A percentile compares a stretch with the other conserved stretches of the same genome.
These are phyloP conservation scores for Panulirus ornatus DNA, from an alignment of 1,140 invertebrate genomes.

Conservation along the genomic window DNA sequence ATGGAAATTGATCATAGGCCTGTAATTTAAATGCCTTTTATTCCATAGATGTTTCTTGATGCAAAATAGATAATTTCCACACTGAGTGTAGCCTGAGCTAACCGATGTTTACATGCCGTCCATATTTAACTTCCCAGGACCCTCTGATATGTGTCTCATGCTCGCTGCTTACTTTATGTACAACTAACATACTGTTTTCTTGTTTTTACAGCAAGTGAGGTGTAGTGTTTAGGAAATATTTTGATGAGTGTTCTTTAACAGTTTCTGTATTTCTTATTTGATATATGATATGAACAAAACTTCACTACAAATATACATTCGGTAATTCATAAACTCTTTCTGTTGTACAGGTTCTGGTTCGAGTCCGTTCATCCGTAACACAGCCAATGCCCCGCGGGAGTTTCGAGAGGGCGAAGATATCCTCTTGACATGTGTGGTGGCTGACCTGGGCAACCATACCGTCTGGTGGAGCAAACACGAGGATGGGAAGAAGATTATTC, in stretches of 20 bases:
- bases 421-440: constrained; percentile 86
- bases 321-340: too few species aligned
- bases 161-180: neutral
- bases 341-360: neutral
- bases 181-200: neutral
- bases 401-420: constrained; percentile 84
- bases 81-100: too few species aligned
- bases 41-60: too few species aligned
- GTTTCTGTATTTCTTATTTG: too few species aligned
- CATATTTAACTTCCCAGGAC: too few species aligned
- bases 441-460: constrained; percentile 83
- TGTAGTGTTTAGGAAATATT: neutral
- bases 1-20: too few species aligned
- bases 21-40: too few species aligned
- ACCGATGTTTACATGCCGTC: too few species aligned
- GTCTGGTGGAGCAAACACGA: constrained; percentile 86
- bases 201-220: neutral
- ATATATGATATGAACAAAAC: too few species aligned
- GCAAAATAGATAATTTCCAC: too few species aligned
- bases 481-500: constrained; percentile 79
- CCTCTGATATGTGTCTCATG: too few species aligned
- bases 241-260: neutral
- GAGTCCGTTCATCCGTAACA: constrained; percentile 64
- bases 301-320: neutral
- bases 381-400: constrained; percentile 64